These are phyloP conservation scores for Theristicus caerulescens DNA, from an alignment of 2,113 vertebrate species.

Conservation along the genomic window DNA sequence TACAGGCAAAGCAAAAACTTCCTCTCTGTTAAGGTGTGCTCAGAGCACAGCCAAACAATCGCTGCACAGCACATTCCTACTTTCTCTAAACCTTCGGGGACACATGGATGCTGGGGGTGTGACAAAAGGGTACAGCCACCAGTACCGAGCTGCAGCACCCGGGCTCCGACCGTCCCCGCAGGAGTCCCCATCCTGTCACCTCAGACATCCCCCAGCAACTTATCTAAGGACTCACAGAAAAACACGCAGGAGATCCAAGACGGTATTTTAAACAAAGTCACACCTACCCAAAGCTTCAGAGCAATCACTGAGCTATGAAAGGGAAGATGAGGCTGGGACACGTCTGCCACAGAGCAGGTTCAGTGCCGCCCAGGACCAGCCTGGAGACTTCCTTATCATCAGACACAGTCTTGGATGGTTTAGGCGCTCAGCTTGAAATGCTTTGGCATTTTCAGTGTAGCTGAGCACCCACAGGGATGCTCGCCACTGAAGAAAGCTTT, in stretches of 20 bases:
- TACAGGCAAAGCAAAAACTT: background rate
- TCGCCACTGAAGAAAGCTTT: background rate
- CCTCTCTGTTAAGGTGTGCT: accelerated
- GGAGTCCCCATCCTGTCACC: background rate
- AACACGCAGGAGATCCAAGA: background rate
- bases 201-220: background rate
- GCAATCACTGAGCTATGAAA: background rate
- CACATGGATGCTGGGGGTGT: accelerated
- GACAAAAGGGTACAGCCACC: background rate
- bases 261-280: background rate
- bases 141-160: accelerated
- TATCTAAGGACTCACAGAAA: background rate
- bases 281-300: background rate
- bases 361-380: background rate
- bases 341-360: background rate
- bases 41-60: accelerated
- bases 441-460: background rate
- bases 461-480: background rate
- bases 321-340: background rate
- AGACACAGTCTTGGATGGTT: accelerated
- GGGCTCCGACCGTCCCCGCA: accelerated
- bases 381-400: background rate
- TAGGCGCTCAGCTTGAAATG: accelerated
- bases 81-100: background rate
- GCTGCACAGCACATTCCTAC: background rate